Evolutionary conservation across 1,140 invertebrate species (phyloP), one percentile per base, ranked within the genome.

Genomic region (Bombus picipes): DNA sequence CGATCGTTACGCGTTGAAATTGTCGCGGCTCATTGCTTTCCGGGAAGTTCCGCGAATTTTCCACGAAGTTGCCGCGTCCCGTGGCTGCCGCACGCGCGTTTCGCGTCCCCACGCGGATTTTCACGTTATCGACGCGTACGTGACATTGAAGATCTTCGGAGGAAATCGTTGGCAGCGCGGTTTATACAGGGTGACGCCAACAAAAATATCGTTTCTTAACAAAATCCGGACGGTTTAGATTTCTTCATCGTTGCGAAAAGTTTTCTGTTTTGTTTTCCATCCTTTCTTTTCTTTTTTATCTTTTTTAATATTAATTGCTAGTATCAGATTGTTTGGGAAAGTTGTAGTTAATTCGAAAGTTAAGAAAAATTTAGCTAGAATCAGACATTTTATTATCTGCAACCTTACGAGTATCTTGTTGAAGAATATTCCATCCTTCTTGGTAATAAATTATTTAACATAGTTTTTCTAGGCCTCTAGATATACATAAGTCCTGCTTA

Each of bases 1-100:
- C 87, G 90, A 89, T 90, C 87, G 90, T 93, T 92, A 91, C 91
- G 89, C 91, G 85, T 88, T 22, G 87, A 83, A 91, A 91, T 91
- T 86, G 89, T 80, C 81, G 87, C 73, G 70, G 66, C 47, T 68
- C 81, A 62, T 72, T 73, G 82, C 39, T 70, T 74, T 65, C 79
- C 74, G 68, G 53, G 78, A 89, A 68, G 57, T 57, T 39, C 34
- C n/a, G 73, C 72, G 72, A 47, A 68, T 83, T 77, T 84, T 84
- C 53, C 83, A 41, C 87, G 39, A 76, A 47, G 70, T 81, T n/a
- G 34, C 34, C 70, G 65, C 47, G 78, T 66, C 68, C 59, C 68
- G 57, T 59, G 37, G 39, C 72, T 37, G 41, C 65, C 66, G 66
- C 79, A 70, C 79, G 79, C 66, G 43, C 75, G 75, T 41, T 28